phyloP scores from a whole-genome alignment of 2,797 vertebrate genomes.

The Xenops minutus region DNA sequence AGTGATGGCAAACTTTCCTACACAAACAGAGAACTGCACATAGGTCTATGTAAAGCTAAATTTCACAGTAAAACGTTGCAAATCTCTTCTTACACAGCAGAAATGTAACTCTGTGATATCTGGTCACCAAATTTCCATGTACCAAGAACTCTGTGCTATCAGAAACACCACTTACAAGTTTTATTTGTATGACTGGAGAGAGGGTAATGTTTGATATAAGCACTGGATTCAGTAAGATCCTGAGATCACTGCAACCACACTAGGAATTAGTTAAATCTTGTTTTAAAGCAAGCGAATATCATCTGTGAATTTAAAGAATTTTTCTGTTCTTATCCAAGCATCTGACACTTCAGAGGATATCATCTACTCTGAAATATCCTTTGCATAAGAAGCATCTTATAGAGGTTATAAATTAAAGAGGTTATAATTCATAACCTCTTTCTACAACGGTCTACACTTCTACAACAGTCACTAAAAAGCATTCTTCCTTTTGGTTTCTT shows the following conservation, averaged over 20 bases:
- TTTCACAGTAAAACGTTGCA: not conserved
- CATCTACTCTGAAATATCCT: not conserved
- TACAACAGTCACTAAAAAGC: not conserved
- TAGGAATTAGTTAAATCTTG: not conserved
- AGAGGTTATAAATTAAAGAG: not conserved
- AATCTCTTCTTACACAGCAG: not conserved
- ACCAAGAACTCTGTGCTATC: not conserved
- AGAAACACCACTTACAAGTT: not conserved
- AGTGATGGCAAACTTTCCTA: not conserved
- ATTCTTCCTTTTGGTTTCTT: not conserved
- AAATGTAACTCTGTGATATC: not conserved
- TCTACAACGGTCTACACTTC: not conserved
- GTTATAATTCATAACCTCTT: not conserved
- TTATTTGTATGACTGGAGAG: not conserved
- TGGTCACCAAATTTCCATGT: not conserved
- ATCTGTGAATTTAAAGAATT: not conserved
- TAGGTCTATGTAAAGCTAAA: not conserved
- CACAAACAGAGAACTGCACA: not conserved
- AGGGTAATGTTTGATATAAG: not conserved
- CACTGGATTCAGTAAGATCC: not conserved
- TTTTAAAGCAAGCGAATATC: not conserved
- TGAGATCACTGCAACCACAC: not conserved
- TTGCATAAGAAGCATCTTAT: not conserved
- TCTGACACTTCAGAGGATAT: not conserved
- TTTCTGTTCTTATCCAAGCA: not conserved